phyloP scores from a whole-genome alignment of 2,797 vertebrate species.

The Clarias pachynema region DNA sequence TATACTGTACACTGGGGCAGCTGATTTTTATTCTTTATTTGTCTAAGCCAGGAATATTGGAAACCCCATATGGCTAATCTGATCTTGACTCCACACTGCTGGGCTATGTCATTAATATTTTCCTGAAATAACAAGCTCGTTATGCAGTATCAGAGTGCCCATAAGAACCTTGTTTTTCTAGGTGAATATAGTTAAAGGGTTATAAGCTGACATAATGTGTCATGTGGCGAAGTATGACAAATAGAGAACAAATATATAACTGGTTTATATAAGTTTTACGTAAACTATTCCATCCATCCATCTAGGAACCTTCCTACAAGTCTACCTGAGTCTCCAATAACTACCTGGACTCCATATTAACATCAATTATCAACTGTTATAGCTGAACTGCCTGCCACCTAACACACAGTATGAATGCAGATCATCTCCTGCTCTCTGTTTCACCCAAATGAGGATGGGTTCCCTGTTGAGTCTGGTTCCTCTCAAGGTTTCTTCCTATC shows the following conservation, averaged over 20 bases:
- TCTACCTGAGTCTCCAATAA: too few relatives aligned
- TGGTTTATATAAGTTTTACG: not conserved
- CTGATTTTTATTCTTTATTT: not conserved
- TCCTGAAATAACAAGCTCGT: not conserved
- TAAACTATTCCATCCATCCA: not conserved
- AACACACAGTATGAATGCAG: too few relatives aligned
- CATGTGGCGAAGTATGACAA: not conserved
- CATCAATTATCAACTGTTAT: too few relatives aligned
- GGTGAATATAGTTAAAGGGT: not conserved
- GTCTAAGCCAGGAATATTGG: not conserved
- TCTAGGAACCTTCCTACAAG: too few relatives aligned
- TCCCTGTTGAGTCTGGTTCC: too few relatives aligned
- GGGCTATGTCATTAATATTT: not conserved
- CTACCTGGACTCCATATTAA: too few relatives aligned
- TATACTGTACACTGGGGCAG: not conserved
- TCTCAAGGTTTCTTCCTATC: too few relatives aligned
- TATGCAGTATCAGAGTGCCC: not conserved
- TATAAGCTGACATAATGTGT: not conserved
- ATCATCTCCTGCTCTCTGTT: too few relatives aligned
- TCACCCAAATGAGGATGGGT: too few relatives aligned
- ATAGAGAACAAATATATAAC: not conserved
- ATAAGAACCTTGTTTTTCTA: not conserved
- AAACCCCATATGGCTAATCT: not conserved
- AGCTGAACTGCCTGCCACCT: too few relatives aligned
- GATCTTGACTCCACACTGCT: not conserved